Evolutionary conservation across 2,888 invertebrate genomes (phyloP).

Genomic region (Drosophila percnosoma): DNA sequence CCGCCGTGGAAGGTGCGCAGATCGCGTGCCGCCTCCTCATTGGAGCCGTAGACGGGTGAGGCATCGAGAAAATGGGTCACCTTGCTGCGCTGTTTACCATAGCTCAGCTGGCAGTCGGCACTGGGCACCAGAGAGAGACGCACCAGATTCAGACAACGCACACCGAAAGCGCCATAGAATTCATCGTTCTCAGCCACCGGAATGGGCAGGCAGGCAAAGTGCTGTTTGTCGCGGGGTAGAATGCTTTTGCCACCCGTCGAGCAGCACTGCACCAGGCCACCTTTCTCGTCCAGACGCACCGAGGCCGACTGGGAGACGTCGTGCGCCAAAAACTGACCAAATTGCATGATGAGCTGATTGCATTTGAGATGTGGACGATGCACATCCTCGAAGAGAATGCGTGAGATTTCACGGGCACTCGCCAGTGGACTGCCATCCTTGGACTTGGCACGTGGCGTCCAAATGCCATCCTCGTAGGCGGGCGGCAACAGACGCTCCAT

Average conservation of each 20-base stretch:
- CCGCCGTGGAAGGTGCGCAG: slow-evolving; percentile 88
- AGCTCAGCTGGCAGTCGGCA: slow-evolving; percentile 89
- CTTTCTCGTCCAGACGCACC: slow-evolving; percentile 87
- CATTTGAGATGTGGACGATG: slow-evolving; percentile 87
- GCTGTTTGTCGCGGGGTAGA: slow-evolving; percentile 86
- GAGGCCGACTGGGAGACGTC: slow-evolving; percentile 90
- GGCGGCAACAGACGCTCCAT: slow-evolving; percentile 89
- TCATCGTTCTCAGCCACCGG: slow-evolving; percentile 87
- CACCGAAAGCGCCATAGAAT: slow-evolving; percentile 87
- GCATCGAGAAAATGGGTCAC: slow-evolving; percentile 90
- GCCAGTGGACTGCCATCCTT: slow-evolving; percentile 86
- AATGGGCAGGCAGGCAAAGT: slow-evolving; percentile 90
- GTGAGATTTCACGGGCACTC: slow-evolving; percentile 89
- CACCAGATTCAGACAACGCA: slow-evolving; percentile 90
- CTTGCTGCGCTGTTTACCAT: slow-evolving; percentile 89
- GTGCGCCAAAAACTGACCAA: slow-evolving; percentile 92
- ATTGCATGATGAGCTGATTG: slow-evolving; percentile 91
- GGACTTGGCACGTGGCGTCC: slow-evolving; percentile 80
- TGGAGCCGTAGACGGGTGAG: slow-evolving; percentile 91
- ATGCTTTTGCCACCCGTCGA: slow-evolving; percentile 86
- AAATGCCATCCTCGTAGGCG: slow-evolving; percentile 88
- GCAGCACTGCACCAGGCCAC: slow-evolving; percentile 91
- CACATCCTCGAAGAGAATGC: slow-evolving; percentile 87
- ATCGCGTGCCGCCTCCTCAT: slow-evolving; percentile 86
- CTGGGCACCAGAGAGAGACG: slow-evolving; percentile 89